Conservation (phyloP, 2,113 vertebrate species). For the Cyprinodon variegatus region DNA sequence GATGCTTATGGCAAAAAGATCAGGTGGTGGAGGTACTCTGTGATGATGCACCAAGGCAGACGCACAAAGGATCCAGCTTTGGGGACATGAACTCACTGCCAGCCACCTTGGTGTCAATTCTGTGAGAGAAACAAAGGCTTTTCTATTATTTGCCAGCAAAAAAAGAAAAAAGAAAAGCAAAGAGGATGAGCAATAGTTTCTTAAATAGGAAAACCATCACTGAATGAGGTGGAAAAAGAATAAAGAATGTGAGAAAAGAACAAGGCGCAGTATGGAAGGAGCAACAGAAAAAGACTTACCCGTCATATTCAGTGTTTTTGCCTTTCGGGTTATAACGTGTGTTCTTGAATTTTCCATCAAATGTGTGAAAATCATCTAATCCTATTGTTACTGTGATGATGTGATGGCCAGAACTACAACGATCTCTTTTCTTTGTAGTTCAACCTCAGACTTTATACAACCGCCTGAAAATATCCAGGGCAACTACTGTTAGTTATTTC, state of each 20-base stretch:
- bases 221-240: background rate
- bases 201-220: conserved; percentile 29
- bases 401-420: conserved; percentile 57
- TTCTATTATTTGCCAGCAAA: conserved; percentile 12
- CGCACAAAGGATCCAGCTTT: conserved; percentile 7
- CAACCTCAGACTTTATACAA: conserved; percentile 34
- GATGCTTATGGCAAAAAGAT: background rate
- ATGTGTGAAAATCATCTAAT: conserved; percentile 54
- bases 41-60: background rate
- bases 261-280: background rate
- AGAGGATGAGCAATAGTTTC: conserved; percentile 29
- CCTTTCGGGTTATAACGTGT: conserved; percentile 29
- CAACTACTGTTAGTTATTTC: conserved; percentile 34
- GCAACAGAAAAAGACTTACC: conserved; percentile 23
- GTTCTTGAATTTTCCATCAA: conserved; percentile 34
- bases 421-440: conserved; percentile 43
- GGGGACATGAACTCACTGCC: conserved; percentile 69
- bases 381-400: conserved; percentile 67
- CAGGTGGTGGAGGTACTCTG: conserved; percentile 9
- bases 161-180: conserved; percentile 5
- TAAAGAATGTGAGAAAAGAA: background rate
- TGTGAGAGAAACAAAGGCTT: conserved; percentile 29
- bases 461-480: conserved; percentile 22
- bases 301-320: conserved; percentile 46
- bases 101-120: conserved; percentile 53